Evolutionary conservation across 2,888 invertebrate species (phyloP).

Genomic region (Idaea biselata): DNA sequence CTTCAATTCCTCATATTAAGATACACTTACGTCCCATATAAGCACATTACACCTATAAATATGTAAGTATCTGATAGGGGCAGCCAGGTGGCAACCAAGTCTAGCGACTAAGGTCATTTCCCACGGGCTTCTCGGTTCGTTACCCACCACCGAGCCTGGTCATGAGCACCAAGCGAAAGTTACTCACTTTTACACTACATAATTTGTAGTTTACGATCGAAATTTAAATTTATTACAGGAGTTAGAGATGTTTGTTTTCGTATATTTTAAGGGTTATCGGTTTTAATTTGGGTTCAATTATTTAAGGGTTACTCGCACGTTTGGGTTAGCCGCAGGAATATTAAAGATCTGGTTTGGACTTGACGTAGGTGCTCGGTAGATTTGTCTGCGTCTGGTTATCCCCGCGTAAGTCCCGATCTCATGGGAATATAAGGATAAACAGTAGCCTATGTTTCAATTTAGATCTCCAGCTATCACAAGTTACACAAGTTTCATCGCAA

Average conservation of each 20-base stretch:
- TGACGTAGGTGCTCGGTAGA: neutral
- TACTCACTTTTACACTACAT: constrained; percentile 1
- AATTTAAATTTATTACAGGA: constrained; percentile 4
- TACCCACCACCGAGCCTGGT: constrained; percentile 39
- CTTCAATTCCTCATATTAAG: too few relatives aligned
- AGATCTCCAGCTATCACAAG: too few relatives aligned
- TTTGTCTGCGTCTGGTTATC: too few relatives aligned
- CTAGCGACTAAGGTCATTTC: constrained; percentile 33
- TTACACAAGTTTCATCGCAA: too few relatives aligned
- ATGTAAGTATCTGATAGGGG: constrained; percentile 15
- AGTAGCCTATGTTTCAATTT: too few relatives aligned
- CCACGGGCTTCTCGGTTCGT: constrained; percentile 41
- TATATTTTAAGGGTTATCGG: constrained; percentile 1
- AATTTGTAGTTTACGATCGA: neutral
- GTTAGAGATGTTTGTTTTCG: neutral
- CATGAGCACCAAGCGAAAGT: constrained; percentile 27
- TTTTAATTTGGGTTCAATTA: neutral
- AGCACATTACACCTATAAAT: constrained; percentile 13
- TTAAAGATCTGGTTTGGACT: neutral
- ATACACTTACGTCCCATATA: too few relatives aligned
- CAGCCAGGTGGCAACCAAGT: constrained; percentile 14
- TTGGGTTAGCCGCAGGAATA: neutral
- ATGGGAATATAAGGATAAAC: too few relatives aligned
- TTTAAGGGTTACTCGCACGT: neutral
- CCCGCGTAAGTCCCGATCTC: too few relatives aligned